A percentile compares a stretch with the other conserved stretches of the same genome.
phyloP scores from a whole-genome alignment of 2,113 vertebrate species.

The Vidua macroura region DNA sequence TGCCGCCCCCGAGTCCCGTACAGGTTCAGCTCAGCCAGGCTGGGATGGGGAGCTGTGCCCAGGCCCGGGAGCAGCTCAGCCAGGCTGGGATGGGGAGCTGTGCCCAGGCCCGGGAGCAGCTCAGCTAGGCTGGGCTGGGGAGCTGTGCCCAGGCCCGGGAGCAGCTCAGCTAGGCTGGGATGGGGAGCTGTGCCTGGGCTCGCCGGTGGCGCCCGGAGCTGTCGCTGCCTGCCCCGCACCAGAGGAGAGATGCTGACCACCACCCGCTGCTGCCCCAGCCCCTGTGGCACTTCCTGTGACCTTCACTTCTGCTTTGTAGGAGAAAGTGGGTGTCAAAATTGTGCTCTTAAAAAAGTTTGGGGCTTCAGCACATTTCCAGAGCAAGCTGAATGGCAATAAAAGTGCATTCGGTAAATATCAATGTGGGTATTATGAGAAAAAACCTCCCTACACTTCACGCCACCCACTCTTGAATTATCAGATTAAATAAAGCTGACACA shows the following conservation, averaged over 20 bases:
- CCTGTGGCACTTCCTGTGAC: not conserved
- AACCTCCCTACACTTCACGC: slow-evolving; percentile 19
- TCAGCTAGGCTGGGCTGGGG: not conserved
- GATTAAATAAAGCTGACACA: not conserved
- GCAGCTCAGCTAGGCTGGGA: not conserved
- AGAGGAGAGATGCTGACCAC: not conserved
- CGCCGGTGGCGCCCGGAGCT: accelerated
- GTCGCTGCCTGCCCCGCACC: not conserved
- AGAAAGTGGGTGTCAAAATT: not conserved
- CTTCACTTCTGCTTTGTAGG: not conserved
- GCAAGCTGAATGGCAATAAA: slow-evolving; percentile 41
- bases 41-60: not conserved
- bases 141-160: not conserved
- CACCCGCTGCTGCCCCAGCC: not conserved
- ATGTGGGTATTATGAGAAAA: slow-evolving; percentile 34
- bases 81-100: not conserved
- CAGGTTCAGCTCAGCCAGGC: not conserved
- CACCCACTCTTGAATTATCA: slow-evolving; percentile 20
- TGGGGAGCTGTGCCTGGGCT: not conserved
- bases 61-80: not conserved
- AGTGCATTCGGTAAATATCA: slow-evolving; percentile 40
- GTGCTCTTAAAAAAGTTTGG: slow-evolving; percentile 28
- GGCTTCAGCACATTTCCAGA: slow-evolving; percentile 44
- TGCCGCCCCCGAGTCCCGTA: accelerated
- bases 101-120: not conserved